phyloP scores from a whole-genome alignment of 2,113 vertebrate genomes.

The Zapornia atra region DNA sequence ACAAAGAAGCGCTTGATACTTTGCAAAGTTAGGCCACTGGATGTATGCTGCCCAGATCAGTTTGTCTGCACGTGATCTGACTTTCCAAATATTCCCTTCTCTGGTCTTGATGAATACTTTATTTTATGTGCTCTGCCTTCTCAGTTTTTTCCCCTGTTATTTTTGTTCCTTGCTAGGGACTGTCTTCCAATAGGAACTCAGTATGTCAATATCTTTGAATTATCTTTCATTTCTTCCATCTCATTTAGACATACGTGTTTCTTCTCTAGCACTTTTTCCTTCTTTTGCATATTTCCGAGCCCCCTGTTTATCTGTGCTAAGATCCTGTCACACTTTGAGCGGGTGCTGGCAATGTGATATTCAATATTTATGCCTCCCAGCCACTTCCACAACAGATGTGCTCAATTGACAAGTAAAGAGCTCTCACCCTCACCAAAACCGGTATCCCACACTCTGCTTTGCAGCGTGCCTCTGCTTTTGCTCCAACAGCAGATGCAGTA shows the following conservation, averaged over 20 bases:
- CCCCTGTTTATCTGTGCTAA: neutral
- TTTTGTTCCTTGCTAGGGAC: neutral
- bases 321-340: neutral
- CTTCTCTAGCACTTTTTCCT: neutral
- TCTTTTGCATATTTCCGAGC: neutral
- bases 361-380: neutral
- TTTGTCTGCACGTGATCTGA: neutral
- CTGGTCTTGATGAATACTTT: neutral
- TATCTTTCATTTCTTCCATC: neutral
- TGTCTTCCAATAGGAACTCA: neutral
- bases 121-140: neutral
- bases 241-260: neutral
- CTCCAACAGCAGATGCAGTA: neutral
- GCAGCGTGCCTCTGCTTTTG: neutral
- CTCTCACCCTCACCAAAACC: neutral
- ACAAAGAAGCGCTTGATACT: neutral
- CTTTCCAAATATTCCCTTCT: neutral
- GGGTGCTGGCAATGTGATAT: neutral
- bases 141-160: neutral
- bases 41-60: neutral
- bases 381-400: constrained; percentile 14
- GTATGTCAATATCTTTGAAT: neutral
- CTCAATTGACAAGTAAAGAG: neutral
- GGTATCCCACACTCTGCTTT: neutral
- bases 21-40: neutral